Conservation (phyloP, 2,113 vertebrate genomes). For the Rhombomys opimus region DNA sequence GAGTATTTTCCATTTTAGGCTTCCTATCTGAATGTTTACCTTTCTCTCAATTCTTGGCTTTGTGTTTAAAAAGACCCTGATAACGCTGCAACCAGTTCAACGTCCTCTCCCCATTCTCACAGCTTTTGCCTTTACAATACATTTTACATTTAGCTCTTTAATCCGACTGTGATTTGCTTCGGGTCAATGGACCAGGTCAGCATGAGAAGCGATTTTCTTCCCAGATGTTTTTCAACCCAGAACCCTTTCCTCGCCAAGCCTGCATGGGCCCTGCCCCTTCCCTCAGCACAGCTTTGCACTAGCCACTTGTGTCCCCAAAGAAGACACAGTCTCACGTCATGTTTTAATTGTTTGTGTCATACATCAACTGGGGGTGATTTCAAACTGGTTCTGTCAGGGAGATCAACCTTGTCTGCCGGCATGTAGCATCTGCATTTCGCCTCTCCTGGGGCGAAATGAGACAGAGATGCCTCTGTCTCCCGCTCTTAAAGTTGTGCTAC, state of each 20-base stretch:
- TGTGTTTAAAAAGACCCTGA: background rate
- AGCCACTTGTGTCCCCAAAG: background rate
- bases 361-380: background rate
- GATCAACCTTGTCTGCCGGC: background rate
- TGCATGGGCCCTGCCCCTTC: background rate
- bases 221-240: background rate
- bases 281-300: background rate
- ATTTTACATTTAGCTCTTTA: slow-evolving; percentile 15
- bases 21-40: background rate
- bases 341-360: background rate
- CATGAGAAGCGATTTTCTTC: background rate
- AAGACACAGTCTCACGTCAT: background rate
- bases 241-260: background rate
- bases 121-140: background rate
- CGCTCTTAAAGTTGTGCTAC: background rate
- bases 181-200: background rate
- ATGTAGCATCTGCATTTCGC: background rate
- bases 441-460: too few relatives aligned
- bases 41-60: background rate
- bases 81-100: slow-evolving; percentile 22
- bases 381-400: background rate
- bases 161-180: background rate
- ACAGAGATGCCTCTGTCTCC: background rate
- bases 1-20: slow-evolving; percentile 19
- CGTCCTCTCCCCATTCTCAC: background rate